phyloP scores from a whole-genome alignment of 1,140 invertebrate genomes.

The Trachymyrmex cornetzi region DNA sequence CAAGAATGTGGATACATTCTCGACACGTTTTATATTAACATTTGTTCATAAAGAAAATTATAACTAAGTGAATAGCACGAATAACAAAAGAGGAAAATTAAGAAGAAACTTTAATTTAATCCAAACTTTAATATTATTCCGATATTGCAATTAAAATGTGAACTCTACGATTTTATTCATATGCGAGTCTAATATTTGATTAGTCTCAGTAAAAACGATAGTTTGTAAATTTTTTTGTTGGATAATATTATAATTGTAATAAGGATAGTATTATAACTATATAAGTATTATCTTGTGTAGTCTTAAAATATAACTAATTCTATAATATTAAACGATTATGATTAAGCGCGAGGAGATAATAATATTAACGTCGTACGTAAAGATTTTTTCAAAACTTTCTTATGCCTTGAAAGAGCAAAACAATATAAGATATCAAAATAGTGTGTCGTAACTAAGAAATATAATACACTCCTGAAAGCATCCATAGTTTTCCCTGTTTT shows the following conservation, averaged over 20 bases:
- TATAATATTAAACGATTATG: too few species aligned
- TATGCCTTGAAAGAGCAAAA: not conserved
- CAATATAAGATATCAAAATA: not conserved
- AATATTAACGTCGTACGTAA: not conserved
- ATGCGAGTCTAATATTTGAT: too few species aligned
- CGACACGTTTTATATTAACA: conserved; percentile 31
- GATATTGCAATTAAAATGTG: not conserved
- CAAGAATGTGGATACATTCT: not conserved
- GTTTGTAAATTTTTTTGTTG: not conserved
- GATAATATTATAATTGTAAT: too few species aligned
- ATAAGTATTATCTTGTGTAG: too few species aligned
- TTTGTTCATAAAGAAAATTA: conserved; percentile 5
- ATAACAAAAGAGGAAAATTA: conserved; percentile 16
- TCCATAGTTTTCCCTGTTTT: conserved; percentile 19
- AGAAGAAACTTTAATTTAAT: conserved; percentile 3
- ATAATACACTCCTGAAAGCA: conserved; percentile 28
- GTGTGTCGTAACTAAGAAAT: conserved; percentile 18
- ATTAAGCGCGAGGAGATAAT: too few species aligned
- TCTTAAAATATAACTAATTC: too few species aligned
- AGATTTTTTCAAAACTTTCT: not conserved
- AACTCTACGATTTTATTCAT: not conserved
- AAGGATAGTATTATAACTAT: too few species aligned
- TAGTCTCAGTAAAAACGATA: not conserved
- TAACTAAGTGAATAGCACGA: conserved; percentile 3
- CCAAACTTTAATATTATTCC: conserved; percentile 1